Evolutionary conservation across 2,797 vertebrate genomes (phyloP), one percentile per base, ranked within the genome.

Genomic region (Pygocentrus nattereri): DNA sequence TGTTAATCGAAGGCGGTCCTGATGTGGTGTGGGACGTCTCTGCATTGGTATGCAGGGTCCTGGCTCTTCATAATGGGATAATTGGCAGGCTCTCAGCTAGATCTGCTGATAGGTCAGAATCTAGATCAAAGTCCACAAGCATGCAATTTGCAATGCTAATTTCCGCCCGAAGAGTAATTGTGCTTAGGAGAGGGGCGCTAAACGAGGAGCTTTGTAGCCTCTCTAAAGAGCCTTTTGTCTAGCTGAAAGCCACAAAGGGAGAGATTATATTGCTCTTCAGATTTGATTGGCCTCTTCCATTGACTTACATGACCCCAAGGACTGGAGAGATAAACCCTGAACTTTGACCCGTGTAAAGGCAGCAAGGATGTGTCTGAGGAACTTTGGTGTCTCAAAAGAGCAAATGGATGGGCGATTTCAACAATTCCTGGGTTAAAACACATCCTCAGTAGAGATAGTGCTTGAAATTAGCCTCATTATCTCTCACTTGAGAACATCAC

Each of bases 91-190:
- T 87, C 90, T 72, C 85, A 84, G 91, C 91, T 91, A 89, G 92
- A 94, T 94, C 89, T 83, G 87, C 91, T 75, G 89, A 87, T 89
- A 91, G 93, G 93, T 94, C 93, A 93, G 90, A 93, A 87, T 91
- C 88, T 87, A 58, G 86, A 94, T 93, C 92, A 93, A 90, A 93
- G 93, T 91, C 93, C 90, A 87, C 74, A 76, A 87, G 88, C 79
- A 47, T 62, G 27, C 83, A 74, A 93, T 95, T 93, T 94, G 91
- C 93, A 93, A 92, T 93, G 93, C 91, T 93, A 94, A 95, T 93
- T 74, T 25, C 34, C 58, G 34, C 38, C 87, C 85, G 86, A 89
- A 90, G 92, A 93, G 91, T 94, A 92, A 94, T 91, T 90, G 91
- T 83, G 88, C 90, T 92, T 88, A 91, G 93, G 92, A 91, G 89